phyloP scores from a whole-genome alignment of 53 echinoderm and acorn worm genomes.

The Glandiceps talaboti region DNA sequence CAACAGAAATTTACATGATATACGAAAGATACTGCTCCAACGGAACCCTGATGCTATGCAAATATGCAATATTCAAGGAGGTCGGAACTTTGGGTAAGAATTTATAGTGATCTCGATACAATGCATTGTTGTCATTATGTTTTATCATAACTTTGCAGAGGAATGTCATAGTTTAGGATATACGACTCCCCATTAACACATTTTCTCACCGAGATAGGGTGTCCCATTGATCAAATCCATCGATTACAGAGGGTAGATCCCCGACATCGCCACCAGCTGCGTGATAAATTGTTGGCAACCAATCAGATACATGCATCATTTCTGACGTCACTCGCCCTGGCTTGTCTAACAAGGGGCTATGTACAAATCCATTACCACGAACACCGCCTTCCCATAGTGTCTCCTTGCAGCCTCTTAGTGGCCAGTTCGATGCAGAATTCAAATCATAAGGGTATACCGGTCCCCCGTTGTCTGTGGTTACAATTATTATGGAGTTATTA shows the following conservation, averaged over 20 bases:
- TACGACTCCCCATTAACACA: no score
- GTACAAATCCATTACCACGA: conserved; percentile 53
- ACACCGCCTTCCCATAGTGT: conserved; percentile 90
- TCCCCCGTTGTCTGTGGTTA: conserved; percentile 90
- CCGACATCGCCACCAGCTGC: not conserved
- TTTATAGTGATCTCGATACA: no score
- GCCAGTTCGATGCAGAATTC: conserved; percentile 84
- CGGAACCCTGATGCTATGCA: no score
- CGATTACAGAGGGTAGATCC: not conserved
- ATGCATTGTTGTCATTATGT: no score
- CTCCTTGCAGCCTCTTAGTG: conserved; percentile 59
- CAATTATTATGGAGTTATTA: conserved; percentile 72
- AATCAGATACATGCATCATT: not conserved
- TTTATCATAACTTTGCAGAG: not conserved
- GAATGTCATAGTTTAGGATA: no score
- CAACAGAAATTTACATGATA: no score
- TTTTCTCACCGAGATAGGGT: no score
- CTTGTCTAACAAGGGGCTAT: conserved; percentile 51
- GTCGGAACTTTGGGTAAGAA: no score
- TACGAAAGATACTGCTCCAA: no score
- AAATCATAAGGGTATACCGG: conserved; percentile 34
- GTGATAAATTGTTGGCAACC: not conserved
- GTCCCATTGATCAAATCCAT: not conserved
- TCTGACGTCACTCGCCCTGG: conserved; percentile 24
- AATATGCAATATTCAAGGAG: no score